Base-by-base conservation (phyloP, 2,888 invertebrate genomes). In the Glyphotaelius pellucidus region DNA sequence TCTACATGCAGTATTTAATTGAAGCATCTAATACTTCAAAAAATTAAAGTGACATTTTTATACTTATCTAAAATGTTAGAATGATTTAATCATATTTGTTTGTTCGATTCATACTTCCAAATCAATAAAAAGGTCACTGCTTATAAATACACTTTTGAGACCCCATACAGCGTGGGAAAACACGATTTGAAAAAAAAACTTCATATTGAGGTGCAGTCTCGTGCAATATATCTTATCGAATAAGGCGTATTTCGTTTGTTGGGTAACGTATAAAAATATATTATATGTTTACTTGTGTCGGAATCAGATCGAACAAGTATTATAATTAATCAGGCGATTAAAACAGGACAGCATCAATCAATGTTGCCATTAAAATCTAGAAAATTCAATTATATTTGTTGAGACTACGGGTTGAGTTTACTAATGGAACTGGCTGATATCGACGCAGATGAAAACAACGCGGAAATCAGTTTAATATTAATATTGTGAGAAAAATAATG, bases 281-380 rank as follows among this genome's bases (percentile, higher is more conserved):
- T 67, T n/a, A 85, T 38, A n/a, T 52, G 67, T 90, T 35, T 79
- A 85, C 35, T 85, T 90, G 42, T 79, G 90, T 87, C 31, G 87
- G 87, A 87, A 79, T 90, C 85, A 90, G 79, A 90, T 85, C 85
- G 67, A 42, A 85, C 90, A 35, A 85, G 90, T 87, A 87, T 85
- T 90, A 90, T 85, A 90, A 90, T 90, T 90, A 90, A 90, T 90
- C 90, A 90, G 79, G 84, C 90, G 84, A 90, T 90, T 90, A 85
- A 79, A 85, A 85, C 35, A 79, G 47, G 85, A 90, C 90, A 85
- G 79, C 85, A 90, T 90, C 90, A 85, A 90, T 90, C 90, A 90
- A 90, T 38, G 85, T 67, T 67, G 42, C 52, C 90, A 85, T 90
- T 85, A 87, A 87, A 87, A 67, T 87, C 15, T 87, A 87, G 87